Evolutionary conservation across 2,797 vertebrate species (phyloP), one percentile per base, ranked within the genome.

Genomic region (Coracias cyanogaster): DNA sequence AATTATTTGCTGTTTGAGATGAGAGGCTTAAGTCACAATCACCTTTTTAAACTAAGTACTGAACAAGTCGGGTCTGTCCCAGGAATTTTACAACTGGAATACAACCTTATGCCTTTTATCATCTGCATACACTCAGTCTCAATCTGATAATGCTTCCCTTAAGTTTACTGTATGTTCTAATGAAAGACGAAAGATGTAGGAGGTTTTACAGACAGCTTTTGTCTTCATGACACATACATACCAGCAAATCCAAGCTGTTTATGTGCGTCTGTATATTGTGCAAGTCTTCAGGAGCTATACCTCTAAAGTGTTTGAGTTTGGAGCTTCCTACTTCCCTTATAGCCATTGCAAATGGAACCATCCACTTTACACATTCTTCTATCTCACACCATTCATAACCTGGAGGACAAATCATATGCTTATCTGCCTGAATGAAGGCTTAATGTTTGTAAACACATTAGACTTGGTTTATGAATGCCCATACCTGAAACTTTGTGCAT

Each of bases 181-280:
- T 4, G 28, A 74, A 78, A 81, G 25, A 35, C 73, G 52, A 26
- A 77, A 41, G 4, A 57, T 3, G 14, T 54, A 31, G 37, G 43
- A 46, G 46, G 31, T 24, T 61, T 41, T 28, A 41, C 9, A 64
- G 55, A 6, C 24, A 90, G 31, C 7, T 46, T 70, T 69, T 55
- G 12, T 16, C 61, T 67, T 31, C 25, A 14, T 24, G 52, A 19
- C 25, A 29, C 12, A 66, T 26, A 95, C 99, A 97, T 94, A 99
- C 99, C 99, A 99, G 98, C 98, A 99, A 99, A 61, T 99, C 98
- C 89, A 99, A 98, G 97, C 98, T 99, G 84, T 98, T 90, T 4
- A 97, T 97, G 46, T 99, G 99, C 4, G 97, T 99, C 98, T 99
- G 99, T 97, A 99, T 99, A 97, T 99, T 99, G 98, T 99, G 99